Evolutionary conservation across 2,888 invertebrate species (phyloP).

Genomic region (Andrena haemorrhoa): DNA sequence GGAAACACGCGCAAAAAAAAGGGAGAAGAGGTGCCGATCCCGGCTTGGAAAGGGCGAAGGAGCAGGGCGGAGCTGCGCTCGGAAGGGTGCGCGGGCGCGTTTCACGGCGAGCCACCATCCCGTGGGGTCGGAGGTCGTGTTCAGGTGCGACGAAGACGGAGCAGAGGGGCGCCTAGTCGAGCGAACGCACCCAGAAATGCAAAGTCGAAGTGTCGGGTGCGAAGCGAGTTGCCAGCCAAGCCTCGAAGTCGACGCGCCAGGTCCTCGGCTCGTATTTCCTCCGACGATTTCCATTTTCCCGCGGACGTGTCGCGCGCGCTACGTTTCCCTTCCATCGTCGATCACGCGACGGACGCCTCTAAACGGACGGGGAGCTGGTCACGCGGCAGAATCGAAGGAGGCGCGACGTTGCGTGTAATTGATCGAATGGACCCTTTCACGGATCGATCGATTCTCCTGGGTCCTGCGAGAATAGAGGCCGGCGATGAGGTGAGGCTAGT

Average conservation of each 20-base stretch:
- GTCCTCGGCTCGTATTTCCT: constrained; percentile 19
- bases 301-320: constrained; percentile 9
- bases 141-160: constrained; percentile 79
- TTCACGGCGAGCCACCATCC: constrained; percentile 69
- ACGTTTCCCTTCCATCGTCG: background rate
- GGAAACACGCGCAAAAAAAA: constrained; percentile 15
- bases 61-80: constrained; percentile 83
- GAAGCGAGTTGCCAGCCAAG: constrained; percentile 64
- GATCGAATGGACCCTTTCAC: constrained; percentile 16
- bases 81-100: constrained; percentile 80
- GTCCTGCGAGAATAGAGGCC: background rate
- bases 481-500: constrained; percentile 32
- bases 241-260: constrained; percentile 68
- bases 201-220: constrained; percentile 75
- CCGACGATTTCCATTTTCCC: constrained; percentile 26
- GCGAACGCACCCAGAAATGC: constrained; percentile 75
- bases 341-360: constrained; percentile 14
- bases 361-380: background rate
- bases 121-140: constrained; percentile 78
- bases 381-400: background rate
- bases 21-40: constrained; percentile 60
- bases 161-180: constrained; percentile 69
- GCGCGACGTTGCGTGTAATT: background rate
- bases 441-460: constrained; percentile 26
- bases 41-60: constrained; percentile 70